phyloP scores from a whole-genome alignment of 2,797 vertebrate species.

The Morelia viridis region DNA sequence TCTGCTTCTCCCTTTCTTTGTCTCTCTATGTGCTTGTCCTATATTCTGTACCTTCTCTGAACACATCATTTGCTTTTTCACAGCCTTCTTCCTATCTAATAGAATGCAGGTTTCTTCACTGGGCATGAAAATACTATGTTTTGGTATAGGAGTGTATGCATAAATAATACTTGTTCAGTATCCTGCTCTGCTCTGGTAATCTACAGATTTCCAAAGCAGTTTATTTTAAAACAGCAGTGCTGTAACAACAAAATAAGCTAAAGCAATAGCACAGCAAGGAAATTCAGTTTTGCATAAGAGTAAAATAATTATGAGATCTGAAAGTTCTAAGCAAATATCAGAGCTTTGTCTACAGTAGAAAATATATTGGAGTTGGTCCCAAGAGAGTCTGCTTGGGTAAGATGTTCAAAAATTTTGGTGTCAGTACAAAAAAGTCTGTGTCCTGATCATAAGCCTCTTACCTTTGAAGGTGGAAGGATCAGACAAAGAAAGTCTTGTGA shows the following conservation, averaged over 20 bases:
- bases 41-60: not conserved
- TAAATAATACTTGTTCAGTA: not conserved
- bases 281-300: not conserved
- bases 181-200: not conserved
- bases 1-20: not conserved
- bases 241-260: not conserved
- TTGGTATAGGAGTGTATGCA: not conserved
- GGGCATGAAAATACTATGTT: not conserved
- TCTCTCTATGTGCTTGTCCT: not conserved
- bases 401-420: not conserved
- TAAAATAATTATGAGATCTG: not conserved
- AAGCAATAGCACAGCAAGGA: not conserved
- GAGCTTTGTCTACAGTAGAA: not conserved
- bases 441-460: not conserved
- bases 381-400: not conserved
- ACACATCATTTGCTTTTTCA: constrained; percentile 2
- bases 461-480: not conserved
- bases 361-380: not conserved
- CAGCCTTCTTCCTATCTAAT: not conserved
- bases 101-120: not conserved
- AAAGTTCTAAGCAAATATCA: not conserved
- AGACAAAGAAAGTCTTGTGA: not conserved
- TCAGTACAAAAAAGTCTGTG: not conserved
- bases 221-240: not conserved
- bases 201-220: not conserved